Percentiles rank a stretch among this genome's conserved stretches.
These are phyloP conservation scores for Leiothrix lutea DNA, from an alignment of 2,113 vertebrate species.

Conservation along the genomic window DNA sequence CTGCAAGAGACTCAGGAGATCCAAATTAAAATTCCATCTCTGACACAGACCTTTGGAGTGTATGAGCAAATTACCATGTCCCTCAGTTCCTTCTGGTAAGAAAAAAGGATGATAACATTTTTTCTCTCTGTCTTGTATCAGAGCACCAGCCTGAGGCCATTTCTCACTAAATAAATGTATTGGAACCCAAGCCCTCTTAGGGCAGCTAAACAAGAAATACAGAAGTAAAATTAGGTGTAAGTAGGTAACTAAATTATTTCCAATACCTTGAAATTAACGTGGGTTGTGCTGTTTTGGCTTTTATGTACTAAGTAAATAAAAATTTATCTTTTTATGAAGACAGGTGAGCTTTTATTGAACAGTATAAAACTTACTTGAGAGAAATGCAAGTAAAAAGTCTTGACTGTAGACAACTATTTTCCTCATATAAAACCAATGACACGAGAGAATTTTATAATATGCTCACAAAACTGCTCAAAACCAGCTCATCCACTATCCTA, in stretches of 20 bases:
- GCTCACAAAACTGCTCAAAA: background rate
- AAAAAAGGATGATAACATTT: background rate
- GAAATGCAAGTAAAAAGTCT: background rate
- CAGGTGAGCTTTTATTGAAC: background rate
- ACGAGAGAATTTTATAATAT: background rate
- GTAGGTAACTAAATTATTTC: background rate
- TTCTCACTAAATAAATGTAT: background rate
- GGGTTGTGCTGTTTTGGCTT: background rate
- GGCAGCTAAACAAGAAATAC: background rate
- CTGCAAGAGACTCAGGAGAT: background rate
- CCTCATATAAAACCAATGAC: background rate
- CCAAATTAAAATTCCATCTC: constrained; percentile 31
- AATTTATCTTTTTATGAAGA: background rate
- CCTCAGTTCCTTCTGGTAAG: background rate
- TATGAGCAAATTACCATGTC: background rate
- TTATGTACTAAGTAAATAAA: background rate
- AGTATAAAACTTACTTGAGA: background rate
- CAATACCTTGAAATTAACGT: background rate
- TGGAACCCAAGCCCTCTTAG: background rate
- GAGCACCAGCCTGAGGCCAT: background rate
- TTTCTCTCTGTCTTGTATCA: background rate
- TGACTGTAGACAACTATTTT: background rate
- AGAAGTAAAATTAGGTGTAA: background rate
- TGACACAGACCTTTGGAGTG: constrained; percentile 12
- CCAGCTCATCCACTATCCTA: background rate